Base-by-base conservation (phyloP, 2,113 vertebrate genomes). In the Apteryx owenii region DNA sequence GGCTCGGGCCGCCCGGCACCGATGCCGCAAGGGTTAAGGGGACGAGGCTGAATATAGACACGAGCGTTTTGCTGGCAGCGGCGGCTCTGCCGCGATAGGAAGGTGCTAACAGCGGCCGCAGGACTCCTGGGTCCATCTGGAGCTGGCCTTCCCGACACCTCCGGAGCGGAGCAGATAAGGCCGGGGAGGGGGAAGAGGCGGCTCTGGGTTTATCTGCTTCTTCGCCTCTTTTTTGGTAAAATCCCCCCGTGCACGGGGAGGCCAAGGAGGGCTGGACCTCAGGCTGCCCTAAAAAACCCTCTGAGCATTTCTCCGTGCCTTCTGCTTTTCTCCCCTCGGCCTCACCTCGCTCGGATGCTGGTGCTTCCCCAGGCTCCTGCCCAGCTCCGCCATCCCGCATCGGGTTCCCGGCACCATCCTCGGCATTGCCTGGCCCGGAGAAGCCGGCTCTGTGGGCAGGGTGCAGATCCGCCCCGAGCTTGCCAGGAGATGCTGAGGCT, bases 11-110 rank as follows among this genome's bases (percentile, higher is more conserved):
- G 18, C 46, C 23, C 3, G 23, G 62, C 79, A 22, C 48, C 2
- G 1, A 51, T 22, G 5, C 53, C 3, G 0, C 10, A 0, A 21
- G 61, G 26, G 38, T 4, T 26, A 1, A 2, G 56, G 65, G 60
- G 7, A 1, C 2, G 19, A 44, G n/a, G 54, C 80, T 46, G 12
- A 18, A 53, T 76, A 80, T 56, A 28, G 91, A 40, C 85, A 14
- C 13, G 3, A 54, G 31, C 9, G 2, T 40, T 88, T 73, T 90
- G 83, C 93, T 77, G 85, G 75, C 90, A 61, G 77, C 8, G 1
- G 16, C 40, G 3, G 5, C 86, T 58, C 1, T 0, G 46, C 7
- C 1, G 7, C 0, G 48, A 93, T 84, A 87, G 73, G 85, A 56
- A 93, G 69, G 96, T 85, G 94, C 0, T 7, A 96, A 38, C 54